These are phyloP conservation scores for Arvicola amphibius DNA, from an alignment of 2,797 vertebrate genomes.

Conservation along the genomic window DNA sequence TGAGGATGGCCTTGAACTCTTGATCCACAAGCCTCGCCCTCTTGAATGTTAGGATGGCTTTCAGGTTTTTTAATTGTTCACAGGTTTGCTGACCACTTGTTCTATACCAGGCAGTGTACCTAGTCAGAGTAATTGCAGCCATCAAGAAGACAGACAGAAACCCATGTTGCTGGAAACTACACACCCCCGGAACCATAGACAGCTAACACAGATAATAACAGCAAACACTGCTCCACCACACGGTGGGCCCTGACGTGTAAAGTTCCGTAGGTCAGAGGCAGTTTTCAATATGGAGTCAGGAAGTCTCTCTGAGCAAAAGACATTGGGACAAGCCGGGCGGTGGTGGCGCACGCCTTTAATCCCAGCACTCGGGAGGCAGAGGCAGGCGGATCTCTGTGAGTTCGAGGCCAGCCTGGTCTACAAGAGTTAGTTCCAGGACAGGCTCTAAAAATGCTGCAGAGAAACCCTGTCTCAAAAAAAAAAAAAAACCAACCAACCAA, in stretches of 20 bases:
- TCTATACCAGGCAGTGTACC: background rate
- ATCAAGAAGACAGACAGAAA: background rate
- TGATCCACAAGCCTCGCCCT: background rate
- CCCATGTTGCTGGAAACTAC: background rate
- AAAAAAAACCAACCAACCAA: no score
- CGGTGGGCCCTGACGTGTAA: background rate
- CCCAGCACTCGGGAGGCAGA: no score
- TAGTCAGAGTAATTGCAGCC: background rate
- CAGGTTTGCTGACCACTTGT: background rate
- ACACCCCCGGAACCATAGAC: background rate
- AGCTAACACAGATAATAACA: background rate
- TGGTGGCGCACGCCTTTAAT: no score
- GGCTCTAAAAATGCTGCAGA: no score
- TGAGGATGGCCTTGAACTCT: background rate
- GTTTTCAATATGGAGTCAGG: background rate
- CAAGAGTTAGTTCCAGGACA: no score
- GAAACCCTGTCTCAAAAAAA: no score
- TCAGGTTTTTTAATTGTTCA: background rate
- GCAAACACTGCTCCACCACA: no score
- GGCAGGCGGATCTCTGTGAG: no score
- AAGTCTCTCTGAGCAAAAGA: background rate
- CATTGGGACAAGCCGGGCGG: no score
- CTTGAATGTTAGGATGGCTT: background rate
- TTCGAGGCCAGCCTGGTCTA: no score
- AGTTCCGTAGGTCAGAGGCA: background rate